Conservation (phyloP, 2,113 vertebrate species). For the Gavialis gangeticus region DNA sequence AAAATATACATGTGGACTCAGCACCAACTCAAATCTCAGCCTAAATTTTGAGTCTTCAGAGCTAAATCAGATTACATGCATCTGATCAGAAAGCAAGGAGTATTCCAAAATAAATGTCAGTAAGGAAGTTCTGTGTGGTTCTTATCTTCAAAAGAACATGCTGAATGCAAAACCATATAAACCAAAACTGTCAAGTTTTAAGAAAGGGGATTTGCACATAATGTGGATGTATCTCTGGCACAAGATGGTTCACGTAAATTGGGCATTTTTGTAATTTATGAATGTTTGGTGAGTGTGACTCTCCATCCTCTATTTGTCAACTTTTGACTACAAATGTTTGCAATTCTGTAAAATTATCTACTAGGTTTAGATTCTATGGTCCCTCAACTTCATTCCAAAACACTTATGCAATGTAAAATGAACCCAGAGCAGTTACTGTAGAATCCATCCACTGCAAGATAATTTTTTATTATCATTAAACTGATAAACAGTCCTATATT, state of each 20-base stretch:
- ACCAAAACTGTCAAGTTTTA: background rate
- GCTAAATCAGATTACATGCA: conserved; percentile 8
- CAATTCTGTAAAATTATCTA: too few species aligned
- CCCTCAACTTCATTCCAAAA: too few species aligned
- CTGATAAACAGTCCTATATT: background rate
- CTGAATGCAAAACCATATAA: background rate
- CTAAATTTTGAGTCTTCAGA: background rate
- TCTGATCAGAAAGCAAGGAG: background rate
- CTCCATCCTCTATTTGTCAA: too few species aligned
- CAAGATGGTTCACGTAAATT: too few species aligned
- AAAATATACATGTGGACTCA: conserved; percentile 13
- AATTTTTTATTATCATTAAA: background rate
- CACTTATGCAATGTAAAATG: too few species aligned
- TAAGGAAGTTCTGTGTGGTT: background rate
- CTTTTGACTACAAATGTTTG: too few species aligned
- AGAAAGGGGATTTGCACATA: background rate
- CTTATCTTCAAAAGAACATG: background rate
- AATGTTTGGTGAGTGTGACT: too few species aligned
- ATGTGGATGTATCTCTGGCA: background rate
- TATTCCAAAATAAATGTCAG: conserved; percentile 15
- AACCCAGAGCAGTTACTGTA: too few species aligned
- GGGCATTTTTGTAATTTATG: too few species aligned
- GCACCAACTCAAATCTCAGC: background rate
- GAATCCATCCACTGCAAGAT: too few species aligned
- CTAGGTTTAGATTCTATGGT: too few species aligned